phyloP scores from a whole-genome alignment of 2,113 vertebrate species.

The Limanda limanda region DNA sequence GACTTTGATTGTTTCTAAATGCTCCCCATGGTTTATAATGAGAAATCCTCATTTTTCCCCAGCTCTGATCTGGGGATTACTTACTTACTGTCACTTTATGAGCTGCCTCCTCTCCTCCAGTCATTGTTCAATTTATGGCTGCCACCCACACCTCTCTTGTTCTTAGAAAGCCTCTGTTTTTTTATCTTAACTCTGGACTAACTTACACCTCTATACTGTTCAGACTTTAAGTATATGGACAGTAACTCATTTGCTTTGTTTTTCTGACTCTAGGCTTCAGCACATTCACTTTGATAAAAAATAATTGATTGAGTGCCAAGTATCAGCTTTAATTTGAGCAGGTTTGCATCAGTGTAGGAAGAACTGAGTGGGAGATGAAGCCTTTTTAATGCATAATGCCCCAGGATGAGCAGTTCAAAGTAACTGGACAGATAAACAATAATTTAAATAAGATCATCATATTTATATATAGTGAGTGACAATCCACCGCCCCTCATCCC shows the following conservation, averaged over 20 bases:
- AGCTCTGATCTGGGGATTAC: slow-evolving; percentile 40
- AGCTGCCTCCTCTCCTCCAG: slow-evolving; percentile 15
- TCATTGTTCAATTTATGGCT: slow-evolving; percentile 56
- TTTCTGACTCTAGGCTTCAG: not conserved
- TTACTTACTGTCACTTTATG: slow-evolving; percentile 21
- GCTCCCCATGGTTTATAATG: not conserved
- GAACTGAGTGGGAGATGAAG: not conserved
- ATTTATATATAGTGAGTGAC: too few species aligned
- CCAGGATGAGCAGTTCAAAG: too few species aligned
- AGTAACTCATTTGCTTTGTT: not conserved
- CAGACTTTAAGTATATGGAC: not conserved
- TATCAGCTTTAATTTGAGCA: not conserved
- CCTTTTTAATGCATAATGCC: too few species aligned
- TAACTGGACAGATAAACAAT: too few species aligned
- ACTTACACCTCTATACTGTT: not conserved
- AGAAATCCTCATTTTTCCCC: slow-evolving; percentile 24
- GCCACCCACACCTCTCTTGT: slow-evolving; percentile 50
- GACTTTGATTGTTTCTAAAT: slow-evolving; percentile 17
- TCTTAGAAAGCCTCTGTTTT: slow-evolving; percentile 19
- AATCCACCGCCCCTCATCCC: too few species aligned
- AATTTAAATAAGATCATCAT: too few species aligned
- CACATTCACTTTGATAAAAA: not conserved
- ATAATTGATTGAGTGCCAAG: not conserved
- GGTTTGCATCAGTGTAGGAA: not conserved
- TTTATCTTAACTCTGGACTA: not conserved